Conservation (phyloP, 1,140 invertebrate genomes). For the Drosophila simulans region DNA sequence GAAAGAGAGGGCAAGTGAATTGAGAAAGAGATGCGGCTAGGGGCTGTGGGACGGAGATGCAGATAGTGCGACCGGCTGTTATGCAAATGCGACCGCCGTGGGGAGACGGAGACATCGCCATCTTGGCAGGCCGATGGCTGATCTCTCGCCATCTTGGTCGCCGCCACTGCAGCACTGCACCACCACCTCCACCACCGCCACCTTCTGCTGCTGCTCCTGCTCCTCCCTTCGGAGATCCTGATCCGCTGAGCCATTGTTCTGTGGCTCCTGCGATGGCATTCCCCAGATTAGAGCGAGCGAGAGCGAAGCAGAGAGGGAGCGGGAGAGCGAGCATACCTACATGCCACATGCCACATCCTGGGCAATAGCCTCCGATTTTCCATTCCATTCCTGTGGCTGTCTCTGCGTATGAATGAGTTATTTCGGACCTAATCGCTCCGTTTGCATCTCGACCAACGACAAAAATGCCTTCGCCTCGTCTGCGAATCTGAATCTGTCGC, state of each 20-base stretch:
- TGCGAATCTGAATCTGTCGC: constrained; percentile 48
- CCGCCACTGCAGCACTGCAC: constrained; percentile 17
- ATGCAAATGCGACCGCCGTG: constrained; percentile 36
- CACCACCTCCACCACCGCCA: constrained; percentile 3
- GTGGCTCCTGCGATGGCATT: constrained; percentile 75
- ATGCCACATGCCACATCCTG: constrained; percentile 10
- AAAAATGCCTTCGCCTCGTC: constrained; percentile 47
- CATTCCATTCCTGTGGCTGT: constrained; percentile 3
- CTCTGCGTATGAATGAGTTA: constrained; percentile 84
- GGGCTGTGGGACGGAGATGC: constrained; percentile 22
- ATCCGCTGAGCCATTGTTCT: constrained; percentile 68
- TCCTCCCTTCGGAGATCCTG: constrained; percentile 8
- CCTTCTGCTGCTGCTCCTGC: constrained; percentile 3
- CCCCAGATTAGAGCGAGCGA: constrained; percentile 61
- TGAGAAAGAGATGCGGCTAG: not conserved
- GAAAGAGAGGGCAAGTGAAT: not conserved
- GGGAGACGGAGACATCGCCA: constrained; percentile 51
- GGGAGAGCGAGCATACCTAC: not conserved
- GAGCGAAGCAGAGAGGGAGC: not conserved
- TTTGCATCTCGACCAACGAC: constrained; percentile 64
- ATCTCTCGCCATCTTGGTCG: constrained; percentile 75
- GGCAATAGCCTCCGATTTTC: not conserved
- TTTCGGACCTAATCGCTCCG: constrained; percentile 76
- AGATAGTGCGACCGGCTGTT: constrained; percentile 34
- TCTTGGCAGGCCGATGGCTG: constrained; percentile 68